Conservation (phyloP, 2,797 vertebrate species). For the Hoplostethus atlanticus region DNA sequence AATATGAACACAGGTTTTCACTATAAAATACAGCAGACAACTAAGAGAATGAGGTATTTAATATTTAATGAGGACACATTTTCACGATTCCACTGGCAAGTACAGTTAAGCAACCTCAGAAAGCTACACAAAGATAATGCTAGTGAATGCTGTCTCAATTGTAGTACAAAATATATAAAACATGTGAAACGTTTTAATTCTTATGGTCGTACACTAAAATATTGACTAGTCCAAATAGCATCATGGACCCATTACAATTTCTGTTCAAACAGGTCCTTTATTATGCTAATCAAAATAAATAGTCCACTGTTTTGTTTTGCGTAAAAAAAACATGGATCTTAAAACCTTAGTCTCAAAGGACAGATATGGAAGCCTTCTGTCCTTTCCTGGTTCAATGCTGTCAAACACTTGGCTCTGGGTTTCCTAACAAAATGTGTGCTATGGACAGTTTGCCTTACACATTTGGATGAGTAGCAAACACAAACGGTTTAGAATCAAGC, state of each 20-base stretch:
- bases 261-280: conserved; percentile 5
- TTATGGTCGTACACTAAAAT: not conserved
- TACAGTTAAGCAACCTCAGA: conserved; percentile 16
- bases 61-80: conserved; percentile 60
- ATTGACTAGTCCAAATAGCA: not conserved
- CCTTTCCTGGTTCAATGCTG: conserved; percentile 16
- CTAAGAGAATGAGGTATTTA: conserved; percentile 4
- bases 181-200: not conserved
- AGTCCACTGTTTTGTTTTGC: not conserved
- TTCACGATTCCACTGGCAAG: conserved; percentile 12
- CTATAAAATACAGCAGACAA: not conserved
- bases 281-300: conserved; percentile 49
- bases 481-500: too few species aligned
- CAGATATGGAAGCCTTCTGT: not conserved
- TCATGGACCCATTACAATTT: not conserved
- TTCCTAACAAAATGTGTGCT: conserved; percentile 3
- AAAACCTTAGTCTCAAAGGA: not conserved
- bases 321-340: conserved; percentile 19
- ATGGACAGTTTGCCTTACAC: not conserved
- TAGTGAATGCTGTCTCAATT: conserved; percentile 1
- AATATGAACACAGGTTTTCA: not conserved
- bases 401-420: not conserved
- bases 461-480: not conserved
- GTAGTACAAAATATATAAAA: conserved; percentile 54
- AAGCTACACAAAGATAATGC: conserved; percentile 12